Evolutionary conservation across 2,113 vertebrate species (phyloP).

Genomic region (Eonycteris spelaea): DNA sequence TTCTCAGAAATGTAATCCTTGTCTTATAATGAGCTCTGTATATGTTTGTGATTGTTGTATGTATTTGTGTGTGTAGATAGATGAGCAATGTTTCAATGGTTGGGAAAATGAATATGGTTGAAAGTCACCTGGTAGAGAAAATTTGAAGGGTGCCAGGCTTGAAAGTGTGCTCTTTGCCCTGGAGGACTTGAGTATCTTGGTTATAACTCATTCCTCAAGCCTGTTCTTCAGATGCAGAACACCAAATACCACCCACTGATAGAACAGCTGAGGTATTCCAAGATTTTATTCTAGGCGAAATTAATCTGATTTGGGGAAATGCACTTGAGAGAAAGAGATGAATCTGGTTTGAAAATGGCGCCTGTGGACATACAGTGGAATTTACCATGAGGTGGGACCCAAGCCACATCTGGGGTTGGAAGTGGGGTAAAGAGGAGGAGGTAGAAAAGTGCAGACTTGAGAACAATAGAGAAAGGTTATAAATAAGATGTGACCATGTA

Average conservation of each 20-base stretch:
- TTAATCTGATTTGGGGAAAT: background rate
- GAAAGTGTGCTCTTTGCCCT: background rate
- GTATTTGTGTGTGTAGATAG: background rate
- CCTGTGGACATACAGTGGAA: background rate
- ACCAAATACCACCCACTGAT: background rate
- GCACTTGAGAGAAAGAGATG: background rate
- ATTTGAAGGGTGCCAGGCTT: background rate
- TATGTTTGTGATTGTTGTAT: background rate
- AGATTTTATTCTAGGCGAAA: background rate
- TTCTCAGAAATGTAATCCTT: background rate
- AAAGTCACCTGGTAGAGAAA: background rate
- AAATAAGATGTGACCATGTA: background rate
- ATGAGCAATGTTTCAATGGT: background rate
- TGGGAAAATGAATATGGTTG: background rate
- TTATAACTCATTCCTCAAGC: background rate
- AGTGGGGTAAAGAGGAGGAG: background rate
- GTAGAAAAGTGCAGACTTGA: background rate
- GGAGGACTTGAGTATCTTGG: background rate
- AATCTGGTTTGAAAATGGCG: background rate
- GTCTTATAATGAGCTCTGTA: background rate
- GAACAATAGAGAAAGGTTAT: background rate
- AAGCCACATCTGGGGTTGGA: background rate
- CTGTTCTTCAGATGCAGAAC: background rate
- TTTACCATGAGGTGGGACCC: background rate
- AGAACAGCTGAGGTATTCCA: background rate